Evolutionary conservation across 2,797 vertebrate genomes (phyloP).

Genomic region (Heteromormyrus szaboi): DNA sequence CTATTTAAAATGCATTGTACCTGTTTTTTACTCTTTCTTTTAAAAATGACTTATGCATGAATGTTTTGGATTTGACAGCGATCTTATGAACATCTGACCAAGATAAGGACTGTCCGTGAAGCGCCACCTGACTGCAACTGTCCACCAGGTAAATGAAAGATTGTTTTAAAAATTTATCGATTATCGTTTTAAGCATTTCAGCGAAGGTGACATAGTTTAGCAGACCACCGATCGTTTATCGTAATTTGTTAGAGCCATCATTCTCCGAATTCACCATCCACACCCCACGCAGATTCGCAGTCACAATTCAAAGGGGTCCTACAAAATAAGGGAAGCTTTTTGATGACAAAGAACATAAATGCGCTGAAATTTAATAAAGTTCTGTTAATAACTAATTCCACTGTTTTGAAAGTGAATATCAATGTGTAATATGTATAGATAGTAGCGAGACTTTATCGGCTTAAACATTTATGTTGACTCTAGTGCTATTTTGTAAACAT

Average conservation of each 20-base stretch:
- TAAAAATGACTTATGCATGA: background rate
- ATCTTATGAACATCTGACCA: constrained; percentile 84
- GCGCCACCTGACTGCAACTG: constrained; percentile 83
- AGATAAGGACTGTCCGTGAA: constrained; percentile 79
- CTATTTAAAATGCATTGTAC: background rate
- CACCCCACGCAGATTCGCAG: background rate
- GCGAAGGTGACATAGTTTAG: background rate
- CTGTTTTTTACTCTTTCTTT: background rate
- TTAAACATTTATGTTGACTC: background rate
- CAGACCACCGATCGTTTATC: background rate
- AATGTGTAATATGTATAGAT: background rate
- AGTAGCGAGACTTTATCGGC: background rate
- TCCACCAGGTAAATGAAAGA: constrained; percentile 79
- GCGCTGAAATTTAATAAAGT: background rate
- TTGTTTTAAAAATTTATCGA: background rate
- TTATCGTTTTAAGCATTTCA: background rate
- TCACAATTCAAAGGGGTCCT: background rate
- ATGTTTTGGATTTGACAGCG: constrained; percentile 59
- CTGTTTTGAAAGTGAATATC: background rate
- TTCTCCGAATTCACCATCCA: background rate
- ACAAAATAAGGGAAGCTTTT: background rate
- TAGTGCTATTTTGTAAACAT: background rate
- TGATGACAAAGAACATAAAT: background rate
- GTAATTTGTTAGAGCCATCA: background rate
- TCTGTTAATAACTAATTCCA: background rate